Evolutionary conservation across 2,797 vertebrate species (phyloP).

Genomic region (Clarias platycephalus): DNA sequence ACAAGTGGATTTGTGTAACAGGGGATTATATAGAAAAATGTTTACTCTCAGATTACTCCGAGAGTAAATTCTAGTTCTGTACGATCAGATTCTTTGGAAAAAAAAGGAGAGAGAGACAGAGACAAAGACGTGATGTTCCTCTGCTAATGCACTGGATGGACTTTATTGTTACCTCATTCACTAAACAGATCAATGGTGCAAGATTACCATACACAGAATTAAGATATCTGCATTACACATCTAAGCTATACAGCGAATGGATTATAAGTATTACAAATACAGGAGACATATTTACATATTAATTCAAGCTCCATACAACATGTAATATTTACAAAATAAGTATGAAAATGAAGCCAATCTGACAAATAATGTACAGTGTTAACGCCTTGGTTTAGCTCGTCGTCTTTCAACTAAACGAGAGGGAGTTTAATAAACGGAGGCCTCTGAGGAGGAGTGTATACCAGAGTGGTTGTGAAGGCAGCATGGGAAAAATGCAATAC

Average conservation of each 20-base stretch:
- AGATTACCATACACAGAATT: constrained; percentile 98
- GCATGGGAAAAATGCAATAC: constrained; percentile 66
- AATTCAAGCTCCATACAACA: constrained; percentile 96
- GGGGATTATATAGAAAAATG: too few species aligned
- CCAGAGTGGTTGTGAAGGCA: constrained; percentile 68
- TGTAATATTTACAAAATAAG: constrained; percentile 99
- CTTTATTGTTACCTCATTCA: constrained; percentile 98
- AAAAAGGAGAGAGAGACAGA: neutral
- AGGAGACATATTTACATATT: constrained; percentile 99
- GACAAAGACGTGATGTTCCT: constrained; percentile 52
- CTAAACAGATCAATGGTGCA: constrained; percentile 95
- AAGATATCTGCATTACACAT: constrained; percentile 97
- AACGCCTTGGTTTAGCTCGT: constrained; percentile 77
- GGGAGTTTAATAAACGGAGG: constrained; percentile 62
- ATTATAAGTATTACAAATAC: constrained; percentile 99
- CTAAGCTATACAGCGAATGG: constrained; percentile 99
- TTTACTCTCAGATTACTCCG: too few species aligned
- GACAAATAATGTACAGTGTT: constrained; percentile 90
- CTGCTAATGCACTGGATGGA: constrained; percentile 87
- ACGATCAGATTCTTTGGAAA: too few species aligned
- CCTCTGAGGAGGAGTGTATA: constrained; percentile 63
- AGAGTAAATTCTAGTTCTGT: too few species aligned
- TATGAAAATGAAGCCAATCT: constrained; percentile 91
- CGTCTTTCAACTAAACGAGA: constrained; percentile 62
- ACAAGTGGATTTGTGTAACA: too few species aligned